phyloP scores from a whole-genome alignment of 2,888 invertebrate species.

The Molanna angustata region DNA sequence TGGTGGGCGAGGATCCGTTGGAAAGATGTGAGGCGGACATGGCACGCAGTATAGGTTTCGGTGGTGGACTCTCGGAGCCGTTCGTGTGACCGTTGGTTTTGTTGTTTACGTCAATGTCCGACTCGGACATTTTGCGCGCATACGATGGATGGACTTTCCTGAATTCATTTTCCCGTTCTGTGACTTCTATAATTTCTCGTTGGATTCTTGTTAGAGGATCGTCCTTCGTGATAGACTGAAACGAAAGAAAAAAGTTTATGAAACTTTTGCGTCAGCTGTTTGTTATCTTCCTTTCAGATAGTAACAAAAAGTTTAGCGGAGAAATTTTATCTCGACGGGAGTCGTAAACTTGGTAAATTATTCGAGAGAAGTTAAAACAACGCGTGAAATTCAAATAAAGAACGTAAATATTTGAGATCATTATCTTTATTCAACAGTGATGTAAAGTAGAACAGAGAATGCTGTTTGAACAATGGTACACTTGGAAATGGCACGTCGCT shows the following conservation, averaged over 20 bases:
- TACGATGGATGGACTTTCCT: constrained; percentile 58
- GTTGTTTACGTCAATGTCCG: constrained; percentile 50
- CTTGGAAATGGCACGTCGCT: constrained; percentile 27
- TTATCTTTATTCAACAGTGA: constrained; percentile 27
- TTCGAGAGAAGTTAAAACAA: neutral
- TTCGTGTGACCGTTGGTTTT: constrained; percentile 35
- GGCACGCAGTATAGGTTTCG: constrained; percentile 45
- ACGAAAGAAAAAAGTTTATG: constrained; percentile 37
- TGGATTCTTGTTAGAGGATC: constrained; percentile 80
- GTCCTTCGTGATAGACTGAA: constrained; percentile 59
- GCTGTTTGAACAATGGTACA: constrained; percentile 31
- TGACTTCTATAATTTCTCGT: constrained; percentile 84
- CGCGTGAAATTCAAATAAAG: constrained; percentile 18
- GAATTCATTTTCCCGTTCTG: constrained; percentile 79
- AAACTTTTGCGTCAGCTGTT: constrained; percentile 6
- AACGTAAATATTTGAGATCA: constrained; percentile 29
- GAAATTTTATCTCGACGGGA: no score
- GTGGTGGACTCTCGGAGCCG: constrained; percentile 29
- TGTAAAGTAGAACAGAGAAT: constrained; percentile 32
- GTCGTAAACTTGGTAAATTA: no score
- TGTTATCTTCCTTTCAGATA: no score
- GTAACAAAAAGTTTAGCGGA: neutral
- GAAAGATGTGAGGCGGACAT: constrained; percentile 50
- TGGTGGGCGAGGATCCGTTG: constrained; percentile 40
- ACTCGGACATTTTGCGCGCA: constrained; percentile 49